These are phyloP conservation scores for Temnopleurus reevesii DNA, from an alignment of 53 echinoderm and acorn worm species.

Conservation along the genomic window DNA sequence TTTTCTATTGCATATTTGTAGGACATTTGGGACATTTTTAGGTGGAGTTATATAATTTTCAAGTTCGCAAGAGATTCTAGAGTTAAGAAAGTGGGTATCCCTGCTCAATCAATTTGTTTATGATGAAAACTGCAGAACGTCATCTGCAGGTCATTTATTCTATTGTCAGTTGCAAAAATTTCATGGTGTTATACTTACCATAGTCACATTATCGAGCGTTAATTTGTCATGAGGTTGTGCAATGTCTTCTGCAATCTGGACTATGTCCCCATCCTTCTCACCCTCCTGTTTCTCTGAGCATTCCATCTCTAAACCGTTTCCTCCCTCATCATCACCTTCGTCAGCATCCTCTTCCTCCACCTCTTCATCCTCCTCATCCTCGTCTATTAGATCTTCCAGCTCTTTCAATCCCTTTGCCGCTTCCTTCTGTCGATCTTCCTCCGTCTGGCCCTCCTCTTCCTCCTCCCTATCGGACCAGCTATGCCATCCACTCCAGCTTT, in stretches of 20 bases:
- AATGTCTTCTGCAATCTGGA: background rate
- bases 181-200: background rate
- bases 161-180: too few relatives aligned
- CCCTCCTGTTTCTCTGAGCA: background rate
- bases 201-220: background rate
- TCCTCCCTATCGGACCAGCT: background rate
- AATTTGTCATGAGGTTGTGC: background rate
- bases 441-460: background rate
- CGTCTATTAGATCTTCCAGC: background rate
- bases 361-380: background rate
- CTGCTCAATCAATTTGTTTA: too few relatives aligned
- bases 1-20: too few relatives aligned
- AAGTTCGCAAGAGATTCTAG: too few relatives aligned
- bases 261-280: background rate
- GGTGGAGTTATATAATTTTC: too few relatives aligned
- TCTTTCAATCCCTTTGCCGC: background rate
- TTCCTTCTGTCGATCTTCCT: background rate
- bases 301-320: background rate
- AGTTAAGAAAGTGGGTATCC: too few relatives aligned
- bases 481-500: background rate
- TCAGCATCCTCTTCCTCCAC: background rate
- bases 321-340: background rate
- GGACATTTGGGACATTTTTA: too few relatives aligned
- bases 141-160: too few relatives aligned
- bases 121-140: too few relatives aligned